Evolutionary conservation across 2,888 invertebrate genomes (phyloP), one percentile per base, ranked within the genome.

Genomic region (Troides aeacus): DNA sequence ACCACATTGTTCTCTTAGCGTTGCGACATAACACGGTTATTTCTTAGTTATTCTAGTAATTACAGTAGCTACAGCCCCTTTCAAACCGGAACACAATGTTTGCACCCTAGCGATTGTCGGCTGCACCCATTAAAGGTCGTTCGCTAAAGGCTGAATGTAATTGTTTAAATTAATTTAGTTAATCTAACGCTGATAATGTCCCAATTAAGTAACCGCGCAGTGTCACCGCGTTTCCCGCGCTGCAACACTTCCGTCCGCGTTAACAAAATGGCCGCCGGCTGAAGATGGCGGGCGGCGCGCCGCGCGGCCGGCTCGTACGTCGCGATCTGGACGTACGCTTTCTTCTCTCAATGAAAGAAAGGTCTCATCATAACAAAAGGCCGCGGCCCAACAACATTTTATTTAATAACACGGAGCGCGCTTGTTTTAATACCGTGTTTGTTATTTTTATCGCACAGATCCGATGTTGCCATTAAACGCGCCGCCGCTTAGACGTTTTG

Each of bases 211-310:
- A 23, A 23, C 50, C 50, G n/a, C 56, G 71, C 62, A 70, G 70
- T 68, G 73, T 72, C 75, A 74, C 74, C 76, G 71, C 62, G 65
- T 65, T 70, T 70, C 70, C 58, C 65, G 70, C 42, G 53, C 57
- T 61, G 64, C 70, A 63, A 74, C 72, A 73, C 68, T 71, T 71
- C 72, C 69, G 72, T 74, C 84, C 84, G 81, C 84, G 84, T 87
- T 86, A 87, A 81, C 76, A 84, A 86, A 87, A 86, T 84, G 84
- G 84, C 81, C 62, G 78, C 73, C 80, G 82, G 86, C 86, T 86
- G 84, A 87, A 87, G 77, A 84, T 84, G 84, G 82, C 83, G 76
- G 76, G 69, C 39, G 18, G 39, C 24, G 66, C 72, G 64, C 66
- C 72, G 64, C 66, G 60, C 53, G 18, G 53, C 53, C 17, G 18